A percentile compares a stretch with the other conserved stretches of the same genome.
These are phyloP conservation scores for Drosophila birchii DNA, from an alignment of 2,888 invertebrate species.

Conservation along the genomic window DNA sequence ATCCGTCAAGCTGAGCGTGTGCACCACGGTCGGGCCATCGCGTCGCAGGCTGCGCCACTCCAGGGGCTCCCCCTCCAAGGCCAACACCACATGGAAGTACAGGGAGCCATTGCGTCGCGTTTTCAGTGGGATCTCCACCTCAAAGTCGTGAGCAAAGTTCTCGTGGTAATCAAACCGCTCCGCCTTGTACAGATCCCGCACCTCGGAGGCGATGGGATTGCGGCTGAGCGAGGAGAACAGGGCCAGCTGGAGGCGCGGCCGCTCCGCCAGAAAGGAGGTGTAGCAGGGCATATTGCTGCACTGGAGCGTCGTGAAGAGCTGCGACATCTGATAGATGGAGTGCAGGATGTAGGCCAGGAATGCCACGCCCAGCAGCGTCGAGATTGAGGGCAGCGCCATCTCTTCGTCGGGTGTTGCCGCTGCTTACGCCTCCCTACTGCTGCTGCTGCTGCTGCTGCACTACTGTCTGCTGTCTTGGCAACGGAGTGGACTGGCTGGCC, in stretches of 20 bases:
- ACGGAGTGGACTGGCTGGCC: slow-evolving; percentile 4
- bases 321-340: slow-evolving; percentile 91
- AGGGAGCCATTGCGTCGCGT: slow-evolving; percentile 94
- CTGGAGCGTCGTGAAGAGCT: slow-evolving; percentile 88
- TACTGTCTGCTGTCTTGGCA: background rate
- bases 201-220: slow-evolving; percentile 86
- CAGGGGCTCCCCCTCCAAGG: slow-evolving; percentile 86
- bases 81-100: slow-evolving; percentile 90
- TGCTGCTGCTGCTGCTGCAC: background rate
- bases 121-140: slow-evolving; percentile 89
- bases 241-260: slow-evolving; percentile 89
- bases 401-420: background rate
- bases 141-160: slow-evolving; percentile 85
- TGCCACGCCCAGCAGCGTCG: slow-evolving; percentile 87
- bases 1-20: slow-evolving; percentile 89
- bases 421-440: background rate
- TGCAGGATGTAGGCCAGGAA: slow-evolving; percentile 90
- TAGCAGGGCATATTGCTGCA: slow-evolving; percentile 88
- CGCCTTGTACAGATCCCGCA: slow-evolving; percentile 87
- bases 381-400: slow-evolving; percentile 86
- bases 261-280: slow-evolving; percentile 88
- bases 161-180: slow-evolving; percentile 89
- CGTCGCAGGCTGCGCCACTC: slow-evolving; percentile 87
- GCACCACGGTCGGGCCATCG: slow-evolving; percentile 87
- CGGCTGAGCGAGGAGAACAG: slow-evolving; percentile 88